Conservation (phyloP, 1,140 invertebrate genomes). For the Magallana ariakensis region DNA sequence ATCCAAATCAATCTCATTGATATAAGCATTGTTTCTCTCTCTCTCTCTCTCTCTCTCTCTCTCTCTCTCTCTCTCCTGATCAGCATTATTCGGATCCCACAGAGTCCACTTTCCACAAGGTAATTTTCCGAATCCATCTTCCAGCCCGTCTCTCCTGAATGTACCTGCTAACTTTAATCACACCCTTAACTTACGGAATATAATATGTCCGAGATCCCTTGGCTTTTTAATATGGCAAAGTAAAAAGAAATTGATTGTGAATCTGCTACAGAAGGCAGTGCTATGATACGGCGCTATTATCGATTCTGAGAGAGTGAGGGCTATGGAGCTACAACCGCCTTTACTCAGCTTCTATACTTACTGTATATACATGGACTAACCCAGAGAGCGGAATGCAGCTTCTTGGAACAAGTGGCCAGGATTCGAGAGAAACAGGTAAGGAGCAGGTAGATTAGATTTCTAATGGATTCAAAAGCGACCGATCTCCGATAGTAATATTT, state of each 20-base stretch:
- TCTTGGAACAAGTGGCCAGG: too few species aligned
- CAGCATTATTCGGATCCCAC: neutral
- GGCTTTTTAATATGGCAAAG: conserved; percentile 7
- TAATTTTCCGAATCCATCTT: neutral
- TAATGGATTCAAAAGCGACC: too few species aligned
- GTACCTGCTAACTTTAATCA: neutral
- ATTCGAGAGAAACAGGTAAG: too few species aligned
- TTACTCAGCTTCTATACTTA: neutral
- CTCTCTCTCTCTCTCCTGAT: neutral
- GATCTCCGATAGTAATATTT: too few species aligned
- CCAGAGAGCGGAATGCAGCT: too few species aligned
- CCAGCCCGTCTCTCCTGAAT: neutral
- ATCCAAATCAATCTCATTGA: too few species aligned
- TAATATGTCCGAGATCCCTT: neutral
- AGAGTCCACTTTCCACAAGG: neutral
- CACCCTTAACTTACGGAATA: neutral
- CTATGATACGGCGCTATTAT: conserved; percentile 9
- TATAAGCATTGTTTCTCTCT: neutral
- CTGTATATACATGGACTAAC: neutral
- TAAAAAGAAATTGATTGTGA: conserved; percentile 20
- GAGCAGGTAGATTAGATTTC: too few species aligned
- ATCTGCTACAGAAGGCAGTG: neutral
- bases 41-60: neutral
- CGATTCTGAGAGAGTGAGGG: neutral
- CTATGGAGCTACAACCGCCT: too few species aligned